phyloP scores from a whole-genome alignment of 2,113 vertebrate genomes.

The Chiloscyllium plagiosum region DNA sequence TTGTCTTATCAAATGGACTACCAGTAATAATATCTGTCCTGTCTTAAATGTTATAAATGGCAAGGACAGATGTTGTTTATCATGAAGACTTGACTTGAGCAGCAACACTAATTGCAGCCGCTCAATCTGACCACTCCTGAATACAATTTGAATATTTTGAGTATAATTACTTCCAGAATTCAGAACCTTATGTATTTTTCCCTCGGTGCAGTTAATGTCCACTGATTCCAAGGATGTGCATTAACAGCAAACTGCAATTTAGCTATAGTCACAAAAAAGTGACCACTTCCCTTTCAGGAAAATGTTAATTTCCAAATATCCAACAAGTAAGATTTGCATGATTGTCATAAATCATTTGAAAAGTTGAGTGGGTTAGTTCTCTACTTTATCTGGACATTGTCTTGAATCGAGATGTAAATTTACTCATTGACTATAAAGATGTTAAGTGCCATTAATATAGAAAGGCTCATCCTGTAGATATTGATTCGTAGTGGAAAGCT shows the following conservation, averaged over 20 bases:
- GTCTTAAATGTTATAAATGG: constrained; percentile 17
- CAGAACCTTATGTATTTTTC: neutral
- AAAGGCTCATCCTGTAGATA: neutral
- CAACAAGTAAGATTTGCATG: neutral
- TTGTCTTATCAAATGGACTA: neutral
- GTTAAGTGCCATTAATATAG: neutral
- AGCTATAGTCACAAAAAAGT: neutral
- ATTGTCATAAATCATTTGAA: neutral
- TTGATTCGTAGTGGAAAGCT: neutral
- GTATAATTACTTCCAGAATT: neutral
- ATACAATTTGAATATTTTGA: neutral
- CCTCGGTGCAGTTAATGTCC: neutral
- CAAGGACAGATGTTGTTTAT: constrained; percentile 23
- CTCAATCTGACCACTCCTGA: neutral
- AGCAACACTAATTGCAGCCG: neutral
- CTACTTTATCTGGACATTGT: neutral
- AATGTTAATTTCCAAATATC: neutral
- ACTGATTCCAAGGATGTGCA: neutral
- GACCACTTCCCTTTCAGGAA: neutral
- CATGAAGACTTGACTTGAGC: neutral
- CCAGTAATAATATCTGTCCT: neutral
- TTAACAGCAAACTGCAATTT: neutral
- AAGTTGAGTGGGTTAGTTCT: neutral
- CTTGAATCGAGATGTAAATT: too few relatives aligned
- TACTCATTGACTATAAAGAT: neutral